phyloP scores from a whole-genome alignment of 2,888 invertebrate species.

The Xylocampa areola region DNA sequence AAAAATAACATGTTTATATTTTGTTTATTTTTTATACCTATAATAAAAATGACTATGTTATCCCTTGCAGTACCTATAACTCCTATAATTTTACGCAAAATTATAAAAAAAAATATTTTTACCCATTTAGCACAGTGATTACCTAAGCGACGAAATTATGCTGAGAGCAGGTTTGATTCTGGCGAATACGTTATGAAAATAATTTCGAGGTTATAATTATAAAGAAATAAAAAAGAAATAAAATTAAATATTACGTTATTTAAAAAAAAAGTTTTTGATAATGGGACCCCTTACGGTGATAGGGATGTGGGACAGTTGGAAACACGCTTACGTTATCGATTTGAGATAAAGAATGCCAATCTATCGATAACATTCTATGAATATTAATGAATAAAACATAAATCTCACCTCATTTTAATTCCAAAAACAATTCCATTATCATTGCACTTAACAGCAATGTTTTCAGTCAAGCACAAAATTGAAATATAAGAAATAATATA shows the following conservation, averaged over 20 bases:
- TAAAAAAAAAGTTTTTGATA: constrained; percentile 1
- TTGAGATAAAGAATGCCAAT: constrained; percentile 9
- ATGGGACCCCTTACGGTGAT: background rate
- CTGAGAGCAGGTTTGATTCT: too few species aligned
- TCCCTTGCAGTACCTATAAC: too few species aligned
- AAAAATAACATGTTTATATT: too few species aligned
- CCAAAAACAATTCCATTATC: constrained; percentile 63
- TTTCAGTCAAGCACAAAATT: constrained; percentile 58
- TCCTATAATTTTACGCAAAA: too few species aligned
- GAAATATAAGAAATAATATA: constrained; percentile 32
- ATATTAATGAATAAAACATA: constrained; percentile 44
- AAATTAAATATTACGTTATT: background rate
- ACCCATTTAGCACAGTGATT: too few species aligned
- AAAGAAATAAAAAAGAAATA: background rate
- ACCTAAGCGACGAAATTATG: too few species aligned
- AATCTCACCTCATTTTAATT: constrained; percentile 71
- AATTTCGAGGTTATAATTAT: background rate
- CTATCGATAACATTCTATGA: constrained; percentile 20
- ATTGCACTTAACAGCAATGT: constrained; percentile 56
- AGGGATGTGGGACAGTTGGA: constrained; percentile 13
- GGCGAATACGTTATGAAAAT: too few species aligned
- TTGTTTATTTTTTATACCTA: too few species aligned
- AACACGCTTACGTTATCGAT: constrained; percentile 36
- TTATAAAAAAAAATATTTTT: too few species aligned
- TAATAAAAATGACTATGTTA: too few species aligned